Evolutionary conservation across 2,113 vertebrate genomes (phyloP).

Genomic region (Nansenia antarctica): DNA sequence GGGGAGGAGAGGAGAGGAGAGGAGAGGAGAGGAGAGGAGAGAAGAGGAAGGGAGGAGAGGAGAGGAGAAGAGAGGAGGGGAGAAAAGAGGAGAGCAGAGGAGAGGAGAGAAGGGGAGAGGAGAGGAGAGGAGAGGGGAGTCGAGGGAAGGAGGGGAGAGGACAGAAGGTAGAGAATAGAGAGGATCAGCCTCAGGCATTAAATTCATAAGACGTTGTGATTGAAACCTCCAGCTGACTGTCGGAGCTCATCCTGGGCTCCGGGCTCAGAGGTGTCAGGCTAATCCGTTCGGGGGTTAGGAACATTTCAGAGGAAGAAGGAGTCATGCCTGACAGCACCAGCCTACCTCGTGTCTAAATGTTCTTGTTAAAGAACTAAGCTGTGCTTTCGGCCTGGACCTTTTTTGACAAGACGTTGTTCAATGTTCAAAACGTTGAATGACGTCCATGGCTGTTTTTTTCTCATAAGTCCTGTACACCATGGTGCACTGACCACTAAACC

Average conservation of each 20-base stretch:
- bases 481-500: no score
- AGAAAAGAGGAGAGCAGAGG: neutral
- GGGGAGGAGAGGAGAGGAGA: neutral
- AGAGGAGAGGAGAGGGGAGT: neutral
- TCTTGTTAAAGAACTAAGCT: no score
- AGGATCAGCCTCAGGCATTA: neutral
- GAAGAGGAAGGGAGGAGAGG: constrained; percentile 18
- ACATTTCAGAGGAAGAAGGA: neutral
- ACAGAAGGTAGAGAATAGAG: no score
- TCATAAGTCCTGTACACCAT: no score
- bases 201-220: neutral
- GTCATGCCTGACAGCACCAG: neutral
- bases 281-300: neutral
- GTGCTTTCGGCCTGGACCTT: no score
- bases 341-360: no score
- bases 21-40: neutral
- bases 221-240: neutral
- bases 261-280: neutral
- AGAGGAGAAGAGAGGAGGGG: constrained; percentile 40
- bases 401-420: no score
- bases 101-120: neutral
- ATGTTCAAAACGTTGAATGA: no score
- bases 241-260: neutral
- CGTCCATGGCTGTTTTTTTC: no score
- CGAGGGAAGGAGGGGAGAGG: neutral